Evolutionary conservation across 2,113 vertebrate genomes (phyloP).

Genomic region (Dascyllus trimaculatus): DNA sequence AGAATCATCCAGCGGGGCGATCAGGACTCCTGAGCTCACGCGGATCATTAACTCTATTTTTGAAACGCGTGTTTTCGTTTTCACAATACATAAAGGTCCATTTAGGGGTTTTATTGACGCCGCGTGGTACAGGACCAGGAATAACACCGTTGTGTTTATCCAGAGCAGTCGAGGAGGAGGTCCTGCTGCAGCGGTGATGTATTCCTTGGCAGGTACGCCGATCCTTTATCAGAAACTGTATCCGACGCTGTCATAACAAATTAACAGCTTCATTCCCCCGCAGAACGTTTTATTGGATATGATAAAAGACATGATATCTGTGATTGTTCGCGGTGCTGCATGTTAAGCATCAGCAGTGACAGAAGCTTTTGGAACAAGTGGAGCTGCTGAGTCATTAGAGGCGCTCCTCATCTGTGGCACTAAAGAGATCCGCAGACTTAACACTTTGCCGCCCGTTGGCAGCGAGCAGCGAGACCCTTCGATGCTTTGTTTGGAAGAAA

Average conservation of each 20-base stretch:
- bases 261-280: constrained; percentile 49
- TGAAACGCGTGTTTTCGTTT: constrained; percentile 38
- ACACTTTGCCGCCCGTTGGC: constrained; percentile 33
- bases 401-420: constrained; percentile 18
- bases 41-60: constrained; percentile 16
- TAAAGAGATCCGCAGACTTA: constrained; percentile 37
- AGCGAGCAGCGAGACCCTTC: constrained; percentile 28
- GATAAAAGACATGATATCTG: constrained; percentile 42
- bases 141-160: constrained; percentile 61
- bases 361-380: constrained; percentile 54
- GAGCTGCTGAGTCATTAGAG: constrained; percentile 27
- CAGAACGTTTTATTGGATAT: constrained; percentile 47
- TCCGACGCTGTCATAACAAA: constrained; percentile 64
- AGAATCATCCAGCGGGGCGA: constrained; percentile 20
- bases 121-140: constrained; percentile 49
- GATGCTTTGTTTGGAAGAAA: constrained; percentile 59
- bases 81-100: constrained; percentile 28
- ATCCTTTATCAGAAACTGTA: constrained; percentile 73
- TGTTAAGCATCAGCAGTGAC: constrained; percentile 61
- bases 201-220: constrained; percentile 60
- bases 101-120: constrained; percentile 39
- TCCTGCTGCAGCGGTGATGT: constrained; percentile 55
- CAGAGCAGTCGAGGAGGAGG: constrained; percentile 44
- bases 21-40: constrained; percentile 25
- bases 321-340: constrained; percentile 46